Evolutionary conservation across 1,140 invertebrate species (phyloP).

Genomic region (Bombyx mori): DNA sequence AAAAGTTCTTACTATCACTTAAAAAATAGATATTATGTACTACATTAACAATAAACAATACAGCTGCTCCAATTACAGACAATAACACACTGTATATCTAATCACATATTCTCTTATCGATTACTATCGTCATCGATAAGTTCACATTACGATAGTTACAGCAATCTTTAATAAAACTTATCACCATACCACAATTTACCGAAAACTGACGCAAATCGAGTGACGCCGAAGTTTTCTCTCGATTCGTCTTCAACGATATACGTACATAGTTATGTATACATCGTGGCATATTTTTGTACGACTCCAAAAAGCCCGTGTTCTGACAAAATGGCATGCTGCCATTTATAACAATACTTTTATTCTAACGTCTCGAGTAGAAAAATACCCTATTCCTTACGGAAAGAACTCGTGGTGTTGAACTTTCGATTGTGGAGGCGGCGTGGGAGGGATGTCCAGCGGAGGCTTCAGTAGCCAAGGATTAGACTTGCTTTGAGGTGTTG

Average conservation of each 20-base stretch:
- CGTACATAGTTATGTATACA: slow-evolving; percentile 33
- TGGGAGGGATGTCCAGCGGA: slow-evolving; percentile 53
- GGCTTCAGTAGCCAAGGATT: slow-evolving; percentile 52
- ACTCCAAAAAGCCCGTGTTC: slow-evolving; percentile 43
- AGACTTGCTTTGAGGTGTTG: slow-evolving; percentile 19
- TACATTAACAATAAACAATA: too few relatives aligned
- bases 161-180: slow-evolving; percentile 9
- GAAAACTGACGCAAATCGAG: slow-evolving; percentile 19
- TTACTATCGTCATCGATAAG: too few relatives aligned
- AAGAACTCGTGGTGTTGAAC: slow-evolving; percentile 43
- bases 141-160: not conserved
- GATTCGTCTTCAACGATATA: slow-evolving; percentile 25
- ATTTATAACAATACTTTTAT: slow-evolving; percentile 42
- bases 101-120: too few relatives aligned
- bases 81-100: too few relatives aligned
- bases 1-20: too few relatives aligned
- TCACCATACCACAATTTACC: slow-evolving; percentile 4
- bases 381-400: slow-evolving; percentile 54
- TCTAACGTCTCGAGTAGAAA: slow-evolving; percentile 15
- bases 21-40: too few relatives aligned
- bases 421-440: slow-evolving; percentile 47
- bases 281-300: slow-evolving; percentile 49
- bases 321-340: slow-evolving; percentile 55
- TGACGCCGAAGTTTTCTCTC: slow-evolving; percentile 16
- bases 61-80: too few relatives aligned